Percentiles rank a stretch among this genome's conserved stretches.
These are phyloP conservation scores for Sebastes flavidus DNA, from an alignment of 2,797 vertebrate species.

Conservation along the genomic window DNA sequence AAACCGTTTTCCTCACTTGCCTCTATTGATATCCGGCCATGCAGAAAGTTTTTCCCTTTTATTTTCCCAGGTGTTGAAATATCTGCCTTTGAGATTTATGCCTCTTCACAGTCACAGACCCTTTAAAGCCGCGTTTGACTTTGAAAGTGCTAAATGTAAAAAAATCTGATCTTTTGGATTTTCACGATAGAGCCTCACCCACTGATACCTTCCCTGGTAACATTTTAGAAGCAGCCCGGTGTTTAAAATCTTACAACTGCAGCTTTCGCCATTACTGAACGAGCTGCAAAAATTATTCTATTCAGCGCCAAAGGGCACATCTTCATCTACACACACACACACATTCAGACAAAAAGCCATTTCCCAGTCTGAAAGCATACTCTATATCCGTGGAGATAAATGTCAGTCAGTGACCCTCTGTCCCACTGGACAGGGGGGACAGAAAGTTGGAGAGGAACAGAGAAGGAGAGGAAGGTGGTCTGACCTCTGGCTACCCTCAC, in stretches of 20 bases:
- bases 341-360: slow-evolving; percentile 20
- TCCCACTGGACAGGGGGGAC: slow-evolving; percentile 50
- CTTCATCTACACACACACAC: neutral
- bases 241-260: neutral
- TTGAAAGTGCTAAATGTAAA: neutral
- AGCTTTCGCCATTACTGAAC: neutral
- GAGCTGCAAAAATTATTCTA: neutral
- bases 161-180: neutral
- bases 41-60: neutral
- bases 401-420: slow-evolving; percentile 53
- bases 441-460: slow-evolving; percentile 41
- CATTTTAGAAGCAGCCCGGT: neutral
- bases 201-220: neutral
- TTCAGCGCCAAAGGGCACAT: slow-evolving; percentile 6
- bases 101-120: neutral
- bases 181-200: neutral
- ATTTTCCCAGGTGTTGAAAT: neutral
- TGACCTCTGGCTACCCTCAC: slow-evolving; percentile 49
- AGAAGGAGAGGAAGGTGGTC: slow-evolving; percentile 12
- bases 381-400: slow-evolving; percentile 58
- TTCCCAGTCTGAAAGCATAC: slow-evolving; percentile 42
- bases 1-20: neutral
- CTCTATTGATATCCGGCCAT: neutral
- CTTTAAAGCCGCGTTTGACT: neutral
- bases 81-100: neutral